phyloP scores from a whole-genome alignment of 2,888 invertebrate species.

The Cantharis nigra region DNA sequence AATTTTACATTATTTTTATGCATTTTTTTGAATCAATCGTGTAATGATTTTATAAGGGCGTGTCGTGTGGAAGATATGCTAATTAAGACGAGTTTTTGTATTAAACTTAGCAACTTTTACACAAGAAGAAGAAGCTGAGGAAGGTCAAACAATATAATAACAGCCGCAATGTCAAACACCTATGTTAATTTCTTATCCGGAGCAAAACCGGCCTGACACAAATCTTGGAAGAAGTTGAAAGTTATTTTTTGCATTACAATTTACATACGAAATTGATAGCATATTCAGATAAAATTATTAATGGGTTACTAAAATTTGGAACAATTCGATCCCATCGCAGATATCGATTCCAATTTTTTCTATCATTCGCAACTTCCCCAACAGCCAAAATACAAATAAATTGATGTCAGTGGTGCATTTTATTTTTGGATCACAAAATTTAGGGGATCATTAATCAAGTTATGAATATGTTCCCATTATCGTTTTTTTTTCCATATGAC shows the following conservation, averaged over 20 bases:
- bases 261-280: neutral
- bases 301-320: neutral
- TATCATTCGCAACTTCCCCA: neutral
- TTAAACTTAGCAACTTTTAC: neutral
- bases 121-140: conserved; percentile 11
- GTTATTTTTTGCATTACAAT: neutral
- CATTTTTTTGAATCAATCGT: neutral
- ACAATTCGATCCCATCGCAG: neutral
- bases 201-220: conserved; percentile 1
- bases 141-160: conserved; percentile 21
- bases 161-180: conserved; percentile 21
- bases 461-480: neutral
- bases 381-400: neutral
- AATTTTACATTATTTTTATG: neutral
- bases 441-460: neutral
- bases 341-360: neutral
- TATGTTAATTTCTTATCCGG: conserved; percentile 2
- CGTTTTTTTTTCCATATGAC: neutral
- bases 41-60: conserved; percentile 3
- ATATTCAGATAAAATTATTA: neutral
- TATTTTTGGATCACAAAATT: neutral
- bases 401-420: neutral
- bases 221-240: conserved; percentile 1
- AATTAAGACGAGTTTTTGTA: conserved; percentile 19
- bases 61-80: conserved; percentile 13